Evolutionary conservation across 2,888 invertebrate genomes (phyloP), one percentile per base, ranked within the genome.

Genomic region (Cephus spinipes): DNA sequence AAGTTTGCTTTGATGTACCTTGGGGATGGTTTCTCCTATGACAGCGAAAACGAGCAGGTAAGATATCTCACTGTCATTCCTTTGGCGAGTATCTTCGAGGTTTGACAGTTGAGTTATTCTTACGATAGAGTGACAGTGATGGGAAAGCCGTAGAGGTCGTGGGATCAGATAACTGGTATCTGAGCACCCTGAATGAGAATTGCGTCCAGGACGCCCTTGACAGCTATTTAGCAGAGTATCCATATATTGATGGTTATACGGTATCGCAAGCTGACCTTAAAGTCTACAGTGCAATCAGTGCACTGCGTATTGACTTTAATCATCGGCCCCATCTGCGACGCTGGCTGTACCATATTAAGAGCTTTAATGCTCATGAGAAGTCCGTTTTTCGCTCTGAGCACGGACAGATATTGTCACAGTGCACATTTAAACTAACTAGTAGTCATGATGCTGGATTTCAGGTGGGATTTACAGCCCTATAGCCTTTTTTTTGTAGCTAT

Each of bases 1-100:
- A 98, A 97, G 92, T 99, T 99, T 91, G 96, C 98, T 0, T 93
- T 98, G 81, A 93, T 94, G 90, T 96, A 95, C 90, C 94, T 96
- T 89, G 93, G 93, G 0, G 92, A 93, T 69, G 92, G 93, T 74
- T 93, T 94, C 77, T 90, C 90, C 23, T 93, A 93, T 80, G 92
- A 94, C 82, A 93, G 84, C 86, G 71, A 87, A 79, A 71, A 80
- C 86, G 35, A 81, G 79, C 81, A 85, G 87, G 89, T 88, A 81
- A 85, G 81, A 73, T 69, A 68, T 15, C 23, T 55, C 15, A 55
- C 55, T 55, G 23, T 55, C 23, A 23, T 55, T 55, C 23, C 55
- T 23, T 55, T 55, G 23, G 23, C 40, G 68, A 73, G 32, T 35
- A 68, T 83, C 90, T n/a, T 74, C 81, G 79, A 85, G 75, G 80